Base-by-base conservation (phyloP, 2,888 invertebrate species). In the Heteromyza rotundicornis region DNA sequence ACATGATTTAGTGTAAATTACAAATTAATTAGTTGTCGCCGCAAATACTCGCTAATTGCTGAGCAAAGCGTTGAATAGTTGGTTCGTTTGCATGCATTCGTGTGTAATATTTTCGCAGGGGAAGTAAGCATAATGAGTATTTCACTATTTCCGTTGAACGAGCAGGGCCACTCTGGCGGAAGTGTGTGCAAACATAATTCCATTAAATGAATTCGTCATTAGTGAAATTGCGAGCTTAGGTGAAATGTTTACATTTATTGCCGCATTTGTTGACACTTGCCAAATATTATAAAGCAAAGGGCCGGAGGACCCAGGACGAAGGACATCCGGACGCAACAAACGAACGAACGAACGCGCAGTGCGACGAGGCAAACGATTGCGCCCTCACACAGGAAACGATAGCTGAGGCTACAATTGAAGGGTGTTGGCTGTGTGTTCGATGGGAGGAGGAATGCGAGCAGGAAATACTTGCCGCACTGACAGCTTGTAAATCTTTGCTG, bases 191-290 rank as follows among this genome's bases (percentile, higher is more conserved):
- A 40, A 40, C 40, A 40, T n/a, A 40, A 40, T 40, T 10, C 40
- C 40, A 40, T 40, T 40, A 40, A 40, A 40, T 40, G 40, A 40
- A 40, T 40, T 40, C 40, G 14, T 40, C 40, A 40, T 40, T 40
- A 40, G 40, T n/a, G 40, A 40, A 40, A 40, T 40, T 40, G 2
- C 3, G 14, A 40, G 40, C 40, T 40, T 40, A 40, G 64, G 65
- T 68, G 64, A 73, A 73, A 69, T 73, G 70, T 73, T 73, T 73
- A 65, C 73, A 73, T 64, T 71, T 65, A 67, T 70, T 71, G 64
- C 65, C 68, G 65, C 65, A 62, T 71, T 61, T 62, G 57, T 57
- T 50, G 60, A 59, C 64, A 59, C 61, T 66, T 64, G 61, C 50
- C 61, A 64, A 66, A 66, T 50, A 61, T 60, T 19, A 49, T 49